Evolutionary conservation across 2,888 invertebrate genomes (phyloP), one percentile per base, ranked within the genome.

Genomic region (Pammene fasciana): DNA sequence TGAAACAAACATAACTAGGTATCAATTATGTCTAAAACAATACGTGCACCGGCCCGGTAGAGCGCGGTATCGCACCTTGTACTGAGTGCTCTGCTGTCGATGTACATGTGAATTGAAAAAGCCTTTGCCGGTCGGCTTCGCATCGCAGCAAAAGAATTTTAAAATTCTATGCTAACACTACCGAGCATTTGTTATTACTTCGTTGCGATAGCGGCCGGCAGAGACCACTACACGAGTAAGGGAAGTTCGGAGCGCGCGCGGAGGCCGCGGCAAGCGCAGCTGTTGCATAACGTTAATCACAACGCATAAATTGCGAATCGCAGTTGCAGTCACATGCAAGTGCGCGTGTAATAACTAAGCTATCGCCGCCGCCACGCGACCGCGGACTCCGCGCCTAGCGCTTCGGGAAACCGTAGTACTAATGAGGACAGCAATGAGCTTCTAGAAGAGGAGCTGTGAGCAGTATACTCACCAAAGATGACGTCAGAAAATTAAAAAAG

Each of bases 1-100:
- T 92, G 88, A 93, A 93, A 93, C 91, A 89, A 93, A 93, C 89
- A 85, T 88, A 89, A 87, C 82, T 86, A 86, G 84, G 81, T 85
- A 83, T 83, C 86, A 84, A 86, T 85, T 86, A 86, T 81, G 82
- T 86, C 83, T 89, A 84, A 88, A 88, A 84, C 82, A 84, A 89
- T 79, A 79, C 75, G 80, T 84, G 84, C 82, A 79, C 79, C 78
- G 73, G 73, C 46, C 65, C 66, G 70, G 72, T 26, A 34, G 65
- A 68, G 66, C 55, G 65, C 65, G 73, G 72, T 71, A 65, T 75
- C 71, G 74, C 75, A 75, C 72, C 71, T 73, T 90, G 90, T 91
- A 90, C 90, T 88, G 88, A 82, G 89, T 90, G 90, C 90, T 90
- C 90, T 90, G 90, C 86, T 81, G 84, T 83, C 84, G 82, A 78